Evolutionary conservation across 1,140 invertebrate species (phyloP), one percentile per base, ranked within the genome.

Genomic region (Muscidifurax raptorellus): DNA sequence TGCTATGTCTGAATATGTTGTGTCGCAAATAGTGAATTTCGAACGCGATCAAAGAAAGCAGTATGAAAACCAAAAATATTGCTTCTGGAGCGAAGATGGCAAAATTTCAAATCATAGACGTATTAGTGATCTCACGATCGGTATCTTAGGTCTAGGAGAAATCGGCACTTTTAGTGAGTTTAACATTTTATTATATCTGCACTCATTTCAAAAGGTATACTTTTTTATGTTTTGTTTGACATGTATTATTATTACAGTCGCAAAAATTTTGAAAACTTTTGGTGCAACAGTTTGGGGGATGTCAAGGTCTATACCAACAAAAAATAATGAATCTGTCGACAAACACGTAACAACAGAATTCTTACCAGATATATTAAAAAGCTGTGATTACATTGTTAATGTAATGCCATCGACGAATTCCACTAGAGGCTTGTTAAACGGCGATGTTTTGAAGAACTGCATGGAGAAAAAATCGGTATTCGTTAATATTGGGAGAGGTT

Each of bases 401-500:
- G 88, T 95, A 25, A 87, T 95, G 77, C 95, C 95, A 32, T 91
- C 90, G 7, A 95, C 94, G 0, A 80, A 89, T n/a, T 84, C 91
- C n/a, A 95, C 94, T 18, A 88, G 82, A 80, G 93, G 93, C 52
- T 87, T 95, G 32, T 88, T 95, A 36, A 93, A 93, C 87, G 92
- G 91, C 18, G 89, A 93, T 69, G 75, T 93, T 5, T 87, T 95
- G 44, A 85, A 93, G 87, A 88, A 89, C 82, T 93, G 90, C 91
- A 90, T 89, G 88, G 88, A 87, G 69, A 92, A 89, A 88, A 86
- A 90, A 64, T 89, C 91, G 22, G 87, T 94, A 32, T 93, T 95
- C 72, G 94, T 95, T 28, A 95, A 95, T 87, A 91, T 95, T 85
- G 95, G 95, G 27, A 90, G 95, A 88, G 94, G 95, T 44, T 92